Conservation (phyloP, 2,113 vertebrate genomes). For the Trichomycterus rosablanca region DNA sequence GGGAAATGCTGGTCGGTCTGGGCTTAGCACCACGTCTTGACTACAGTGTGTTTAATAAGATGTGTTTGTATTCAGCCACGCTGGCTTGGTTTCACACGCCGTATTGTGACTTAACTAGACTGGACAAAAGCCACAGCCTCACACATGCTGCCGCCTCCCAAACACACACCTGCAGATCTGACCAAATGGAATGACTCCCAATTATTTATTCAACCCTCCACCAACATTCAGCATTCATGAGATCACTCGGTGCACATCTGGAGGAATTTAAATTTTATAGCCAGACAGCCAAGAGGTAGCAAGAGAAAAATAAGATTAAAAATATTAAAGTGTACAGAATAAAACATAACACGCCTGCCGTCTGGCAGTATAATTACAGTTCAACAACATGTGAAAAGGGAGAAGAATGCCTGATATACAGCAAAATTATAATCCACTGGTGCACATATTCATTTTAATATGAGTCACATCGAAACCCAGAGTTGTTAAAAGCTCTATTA, state of each 20-base stretch:
- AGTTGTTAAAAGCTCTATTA: constrained; percentile 19
- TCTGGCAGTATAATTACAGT: constrained; percentile 24
- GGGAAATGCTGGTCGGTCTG: not conserved
- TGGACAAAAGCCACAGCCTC: constrained; percentile 33
- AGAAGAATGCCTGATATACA: constrained; percentile 34
- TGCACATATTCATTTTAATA: constrained; percentile 38
- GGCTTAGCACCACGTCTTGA: not conserved
- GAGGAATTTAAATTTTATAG: constrained; percentile 34
- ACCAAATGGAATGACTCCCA: constrained; percentile 22
- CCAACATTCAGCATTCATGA: constrained; percentile 28
- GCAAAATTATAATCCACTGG: constrained; percentile 30
- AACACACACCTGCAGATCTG: constrained; percentile 22
- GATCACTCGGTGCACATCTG: constrained; percentile 33
- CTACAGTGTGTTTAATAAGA: constrained; percentile 37
- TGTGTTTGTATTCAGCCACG: constrained; percentile 29
- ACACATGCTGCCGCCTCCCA: constrained; percentile 25
- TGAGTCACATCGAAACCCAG: constrained; percentile 30
- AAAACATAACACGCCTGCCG: constrained; percentile 17
- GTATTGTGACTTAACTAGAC: constrained; percentile 6
- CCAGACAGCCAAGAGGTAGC: constrained; percentile 4
- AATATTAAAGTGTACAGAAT: constrained; percentile 6
- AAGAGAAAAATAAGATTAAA: constrained; percentile 34
- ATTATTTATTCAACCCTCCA: constrained; percentile 27
- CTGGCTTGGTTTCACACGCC: constrained; percentile 36
- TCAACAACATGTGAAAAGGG: constrained; percentile 15